Evolutionary conservation across 2,797 vertebrate genomes (phyloP), one percentile per base, ranked within the genome.

Genomic region (Antennarius maculatus): DNA sequence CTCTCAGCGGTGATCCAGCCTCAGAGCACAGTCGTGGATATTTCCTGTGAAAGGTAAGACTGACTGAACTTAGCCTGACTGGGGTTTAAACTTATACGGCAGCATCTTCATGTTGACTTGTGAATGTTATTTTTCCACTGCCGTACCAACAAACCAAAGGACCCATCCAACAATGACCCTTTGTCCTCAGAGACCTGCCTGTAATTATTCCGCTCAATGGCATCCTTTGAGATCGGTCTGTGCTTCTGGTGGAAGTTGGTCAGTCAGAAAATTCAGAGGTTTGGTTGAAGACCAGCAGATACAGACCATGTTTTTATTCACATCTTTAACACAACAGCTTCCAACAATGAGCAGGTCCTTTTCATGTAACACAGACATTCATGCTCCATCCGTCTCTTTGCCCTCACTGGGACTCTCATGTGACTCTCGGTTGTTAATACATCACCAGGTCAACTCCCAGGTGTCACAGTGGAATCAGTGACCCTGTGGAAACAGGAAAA

Each of bases 101-200:
- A 3, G 50, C 7, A 1, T 17, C 9, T 55, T 5, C 3, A 2
- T 56, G 12, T 17, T 43, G 41, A 56, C 41, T 14, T 46, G 50
- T 3, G 10, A 28, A n/a, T 55, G 17, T 46, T 56, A 5, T 52
- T 69, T 65, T 55, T 41, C 27, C 45, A 61, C 16, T 29, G 28
- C 29, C 5, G 46, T 75, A 55, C 49, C 71, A 59, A 41, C 61
- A n/a, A 1, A 60, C 68, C 48, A 42, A 77, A 42, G 15, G 74
- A 71, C 67, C 76, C 66, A 61, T 54, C 54, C 61, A 68, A 85
- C 84, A 91, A 81, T 60, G 74, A 74, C 37, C 63, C 75, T 75
- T 86, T 90, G 72, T 87, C 77, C 59, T 82, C 47, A 48, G 73
- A 72, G 79, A 87, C 64, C 77, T 81, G 71, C 66, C 71, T 60